Base-by-base conservation (phyloP, 2,888 invertebrate species). In the Azorinus chamasolen region DNA sequence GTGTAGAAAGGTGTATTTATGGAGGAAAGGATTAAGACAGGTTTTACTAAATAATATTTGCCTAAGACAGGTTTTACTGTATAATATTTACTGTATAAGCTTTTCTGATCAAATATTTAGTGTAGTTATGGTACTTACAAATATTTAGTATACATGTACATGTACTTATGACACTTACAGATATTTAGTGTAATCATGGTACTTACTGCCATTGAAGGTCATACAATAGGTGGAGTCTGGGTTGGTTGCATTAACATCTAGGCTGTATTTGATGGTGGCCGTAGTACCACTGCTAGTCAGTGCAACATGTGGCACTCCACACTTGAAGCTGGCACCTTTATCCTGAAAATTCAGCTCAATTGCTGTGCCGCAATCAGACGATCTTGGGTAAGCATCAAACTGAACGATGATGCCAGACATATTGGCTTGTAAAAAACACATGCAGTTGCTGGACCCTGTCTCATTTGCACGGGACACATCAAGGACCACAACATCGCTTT, bases 171-270 rank as follows among this genome's bases (percentile, higher is more conserved):
- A n/a, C n/a, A n/a, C n/a, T n/a, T n/a, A n/a, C n/a, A n/a, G n/a
- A n/a, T n/a, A n/a, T n/a, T n/a, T n/a, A n/a, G n/a, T n/a, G n/a
- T n/a, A n/a, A 32, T 32, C 4, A 6, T 32, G 4, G 32, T 32
- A 32, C 32, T 32, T 68, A 76, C 75, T 61, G 41, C 50, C 41
- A 50, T 25, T 45, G 39, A 76, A 76, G 10, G 70, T 64, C 12
- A 76, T 16, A 39, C 75, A 76, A 24, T 76, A 76, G 16, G 50
- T 51, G 5, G 75, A 64, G 37, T 76, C 57, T 2, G 54, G 41
- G 8, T 18, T 27, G 4, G 37, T 24, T 2, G 24, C n/a, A 24
- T 45, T 37, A n/a, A 14, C 20, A 25, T 65, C 39, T 18, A 45
- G 46, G 20, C 50, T 55, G 32, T 66, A 65, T 2, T 4, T 32